Conservation (phyloP, 2,888 invertebrate species). For the Andrena marginata region DNA sequence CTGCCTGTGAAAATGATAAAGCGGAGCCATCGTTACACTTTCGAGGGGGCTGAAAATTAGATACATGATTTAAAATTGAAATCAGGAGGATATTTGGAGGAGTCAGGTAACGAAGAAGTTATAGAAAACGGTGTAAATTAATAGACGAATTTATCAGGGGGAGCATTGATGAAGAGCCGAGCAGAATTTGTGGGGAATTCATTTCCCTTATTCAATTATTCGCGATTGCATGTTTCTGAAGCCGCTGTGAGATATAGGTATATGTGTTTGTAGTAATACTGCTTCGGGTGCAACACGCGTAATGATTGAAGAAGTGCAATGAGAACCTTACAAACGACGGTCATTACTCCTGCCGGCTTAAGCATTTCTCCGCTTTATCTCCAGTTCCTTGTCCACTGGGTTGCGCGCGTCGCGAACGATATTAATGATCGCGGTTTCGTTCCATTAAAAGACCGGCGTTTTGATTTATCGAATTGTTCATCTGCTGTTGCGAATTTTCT, state of each 20-base stretch:
- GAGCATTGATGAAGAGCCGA: background rate
- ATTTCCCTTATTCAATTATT: background rate
- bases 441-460: background rate
- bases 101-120: background rate
- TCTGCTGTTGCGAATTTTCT: background rate
- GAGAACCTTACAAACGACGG: constrained; percentile 14
- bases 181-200: background rate
- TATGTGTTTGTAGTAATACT: background rate
- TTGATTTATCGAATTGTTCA: constrained; percentile 7
- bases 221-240: background rate
- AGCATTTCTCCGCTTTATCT: constrained; percentile 5
- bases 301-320: constrained; percentile 21
- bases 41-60: background rate
- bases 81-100: background rate
- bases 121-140: background rate
- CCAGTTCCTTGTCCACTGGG: constrained; percentile 1
- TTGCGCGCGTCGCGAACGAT: background rate
- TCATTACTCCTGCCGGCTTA: constrained; percentile 33
- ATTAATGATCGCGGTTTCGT: constrained; percentile 7
- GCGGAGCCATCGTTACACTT: background rate
- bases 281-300: background rate
- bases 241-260: background rate
- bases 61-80: background rate
- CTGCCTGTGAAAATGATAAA: constrained; percentile 7
- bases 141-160: background rate